A percentile compares a stretch with the other conserved stretches of the same genome.
These are phyloP conservation scores for Ptychoptera contaminata DNA, from an alignment of 2,888 invertebrate species.

Conservation along the genomic window DNA sequence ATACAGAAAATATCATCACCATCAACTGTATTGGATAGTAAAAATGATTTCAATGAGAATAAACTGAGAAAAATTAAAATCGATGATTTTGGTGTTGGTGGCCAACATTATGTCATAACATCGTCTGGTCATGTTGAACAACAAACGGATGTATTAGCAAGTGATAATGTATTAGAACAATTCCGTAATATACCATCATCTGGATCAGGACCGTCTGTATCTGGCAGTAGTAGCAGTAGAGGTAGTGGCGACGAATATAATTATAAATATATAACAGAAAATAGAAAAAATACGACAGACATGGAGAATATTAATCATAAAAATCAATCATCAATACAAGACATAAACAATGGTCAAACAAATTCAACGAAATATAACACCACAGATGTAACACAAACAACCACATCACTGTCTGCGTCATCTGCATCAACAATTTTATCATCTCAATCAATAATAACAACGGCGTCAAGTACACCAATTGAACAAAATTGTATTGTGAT, in stretches of 20 bases:
- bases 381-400: not conserved
- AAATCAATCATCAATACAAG: not conserved
- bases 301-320: not conserved
- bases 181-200: slow-evolving; percentile 6
- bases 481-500: slow-evolving; percentile 30
- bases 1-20: slow-evolving; percentile 4
- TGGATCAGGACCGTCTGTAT: too few relatives aligned
- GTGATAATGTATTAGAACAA: slow-evolving; percentile 11
- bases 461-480: slow-evolving; percentile 14
- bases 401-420: slow-evolving; percentile 12
- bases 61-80: slow-evolving; percentile 7
- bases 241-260: slow-evolving; percentile 1
- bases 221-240: slow-evolving; percentile 2
- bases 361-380: too few relatives aligned
- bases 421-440: slow-evolving; percentile 10
- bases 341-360: not conserved
- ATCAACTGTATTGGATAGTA: not conserved
- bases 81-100: slow-evolving; percentile 9
- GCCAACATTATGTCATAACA: slow-evolving; percentile 13
- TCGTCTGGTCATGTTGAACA: slow-evolving; percentile 12
- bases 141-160: slow-evolving; percentile 9
- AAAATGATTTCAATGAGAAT: not conserved
- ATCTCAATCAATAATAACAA: slow-evolving; percentile 9
- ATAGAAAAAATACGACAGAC: not conserved
- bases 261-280: not conserved